Evolutionary conservation across 2,797 vertebrate species (phyloP), one percentile per base, ranked within the genome.

Genomic region (Pangasius sanitwongsei): DNA sequence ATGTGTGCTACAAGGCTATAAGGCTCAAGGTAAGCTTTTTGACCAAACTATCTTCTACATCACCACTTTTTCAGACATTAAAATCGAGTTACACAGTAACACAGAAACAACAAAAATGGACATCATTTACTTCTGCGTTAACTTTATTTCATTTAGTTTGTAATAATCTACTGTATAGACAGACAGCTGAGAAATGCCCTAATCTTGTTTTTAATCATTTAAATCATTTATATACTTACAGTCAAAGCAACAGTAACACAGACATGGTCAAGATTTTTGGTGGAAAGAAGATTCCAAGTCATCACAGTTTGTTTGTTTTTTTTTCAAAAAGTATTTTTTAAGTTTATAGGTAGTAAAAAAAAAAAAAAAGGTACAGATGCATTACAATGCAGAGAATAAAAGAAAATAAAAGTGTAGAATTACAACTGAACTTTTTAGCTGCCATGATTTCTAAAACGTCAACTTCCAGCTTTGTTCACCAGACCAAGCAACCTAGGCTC

Each of bases 341-440:
- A 70, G 25, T 23, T 50, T 84, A 77, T 85, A 65, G 11, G 7
- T 34, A 59, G 20, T 25, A 28, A 48, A 34, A 31, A 23, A 61
- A 65, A 75, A 70, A 16, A 50, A 77, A 65, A 88, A 84, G n/a
- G 31, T 25, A 9, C 31, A 83, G 25, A 48, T 74, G 37, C 41
- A 41, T 74, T 70, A 28, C 23, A 59, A 25, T 37, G 57, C 25
- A 75, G 2, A 83, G 1, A 63, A 63, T 44, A 41, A 28, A 50
- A 61, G 2, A 6, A 37, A 37, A 37, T 37, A 59, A 61, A 18
- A 67, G 41, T 50, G 37, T 34, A n/a, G 37, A 48, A 83, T 78
- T 65, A 77, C 34, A 78, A 70, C 83, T 87, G 78, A 61, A 50
- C 44, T 69, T 28, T 83, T 57, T 44, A 89, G 86, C 86, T 89